phyloP scores from a whole-genome alignment of 1,140 invertebrate species.

The Penaeus japonicus region DNA sequence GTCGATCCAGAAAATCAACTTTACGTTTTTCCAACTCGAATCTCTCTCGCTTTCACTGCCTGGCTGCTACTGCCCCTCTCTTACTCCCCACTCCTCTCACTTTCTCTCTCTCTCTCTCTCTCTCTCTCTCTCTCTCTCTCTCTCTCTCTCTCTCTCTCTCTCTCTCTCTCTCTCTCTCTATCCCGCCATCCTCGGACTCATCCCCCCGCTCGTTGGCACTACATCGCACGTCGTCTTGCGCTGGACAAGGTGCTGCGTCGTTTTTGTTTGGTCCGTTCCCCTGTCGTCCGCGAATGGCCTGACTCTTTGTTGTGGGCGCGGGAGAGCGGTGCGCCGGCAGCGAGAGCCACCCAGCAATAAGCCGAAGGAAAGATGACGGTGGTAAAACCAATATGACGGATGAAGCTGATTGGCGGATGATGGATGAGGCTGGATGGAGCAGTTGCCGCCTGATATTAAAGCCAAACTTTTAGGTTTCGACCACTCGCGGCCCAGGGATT shows the following conservation, averaged over 20 bases:
- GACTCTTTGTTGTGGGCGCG: too few species aligned
- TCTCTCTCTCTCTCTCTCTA: not conserved
- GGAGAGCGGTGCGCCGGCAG: too few species aligned
- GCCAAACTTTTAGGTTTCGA: too few species aligned
- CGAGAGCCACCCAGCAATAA: too few species aligned
- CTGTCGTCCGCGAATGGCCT: too few species aligned
- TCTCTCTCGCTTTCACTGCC: not conserved
- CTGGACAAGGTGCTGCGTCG: not conserved
- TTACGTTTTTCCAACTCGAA: too few species aligned
- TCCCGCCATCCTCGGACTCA: not conserved
- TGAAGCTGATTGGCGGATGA: slow-evolving; percentile 21
- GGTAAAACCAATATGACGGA: slow-evolving; percentile 19
- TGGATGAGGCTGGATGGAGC: not conserved
- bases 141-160: not conserved
- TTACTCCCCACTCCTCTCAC: not conserved
- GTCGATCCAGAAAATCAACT: too few species aligned
- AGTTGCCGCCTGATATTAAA: not conserved
- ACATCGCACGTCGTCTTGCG: not conserved
- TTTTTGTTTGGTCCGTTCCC: too few species aligned
- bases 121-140: not conserved
- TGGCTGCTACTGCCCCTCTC: not conserved
- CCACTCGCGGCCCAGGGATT: too few species aligned
- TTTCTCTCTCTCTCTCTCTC: not conserved
- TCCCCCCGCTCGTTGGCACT: not conserved
- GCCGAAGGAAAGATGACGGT: not conserved